These are phyloP conservation scores for Phaonia tiefii DNA, from an alignment of 2,888 invertebrate genomes.

Conservation along the genomic window DNA sequence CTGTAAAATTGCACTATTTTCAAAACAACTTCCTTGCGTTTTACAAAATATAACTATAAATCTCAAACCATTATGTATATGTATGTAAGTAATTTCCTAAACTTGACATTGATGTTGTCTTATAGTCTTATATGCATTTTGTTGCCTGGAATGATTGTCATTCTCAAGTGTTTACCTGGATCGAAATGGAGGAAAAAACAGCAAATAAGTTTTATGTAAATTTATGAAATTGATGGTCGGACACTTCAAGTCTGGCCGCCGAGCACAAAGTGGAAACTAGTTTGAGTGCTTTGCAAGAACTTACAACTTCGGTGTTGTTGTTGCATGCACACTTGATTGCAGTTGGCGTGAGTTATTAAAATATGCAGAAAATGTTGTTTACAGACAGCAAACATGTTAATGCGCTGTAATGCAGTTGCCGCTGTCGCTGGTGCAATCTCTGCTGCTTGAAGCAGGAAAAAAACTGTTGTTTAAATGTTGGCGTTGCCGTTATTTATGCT, in stretches of 20 bases:
- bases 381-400: conserved; percentile 16
- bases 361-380: conserved; percentile 51
- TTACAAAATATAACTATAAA: too few relatives aligned
- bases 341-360: conserved; percentile 19
- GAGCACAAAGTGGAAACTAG: conserved; percentile 19
- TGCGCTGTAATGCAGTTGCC: conserved; percentile 9
- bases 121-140: too few relatives aligned
- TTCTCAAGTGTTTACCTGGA: background rate
- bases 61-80: too few relatives aligned
- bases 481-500: conserved; percentile 53
- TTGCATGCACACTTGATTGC: background rate
- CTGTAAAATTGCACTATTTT: too few relatives aligned
- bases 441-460: conserved; percentile 2
- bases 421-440: conserved; percentile 26
- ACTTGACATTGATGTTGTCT: too few relatives aligned
- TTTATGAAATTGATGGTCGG: conserved; percentile 25
- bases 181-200: too few relatives aligned
- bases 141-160: too few relatives aligned
- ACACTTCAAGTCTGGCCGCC: background rate
- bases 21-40: too few relatives aligned
- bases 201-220: conserved; percentile 16
- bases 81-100: too few relatives aligned
- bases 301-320: conserved; percentile 4
- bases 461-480: conserved; percentile 38
- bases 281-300: conserved; percentile 6